phyloP scores from a whole-genome alignment of 2,113 vertebrate species.

The Pterophyllum scalare region DNA sequence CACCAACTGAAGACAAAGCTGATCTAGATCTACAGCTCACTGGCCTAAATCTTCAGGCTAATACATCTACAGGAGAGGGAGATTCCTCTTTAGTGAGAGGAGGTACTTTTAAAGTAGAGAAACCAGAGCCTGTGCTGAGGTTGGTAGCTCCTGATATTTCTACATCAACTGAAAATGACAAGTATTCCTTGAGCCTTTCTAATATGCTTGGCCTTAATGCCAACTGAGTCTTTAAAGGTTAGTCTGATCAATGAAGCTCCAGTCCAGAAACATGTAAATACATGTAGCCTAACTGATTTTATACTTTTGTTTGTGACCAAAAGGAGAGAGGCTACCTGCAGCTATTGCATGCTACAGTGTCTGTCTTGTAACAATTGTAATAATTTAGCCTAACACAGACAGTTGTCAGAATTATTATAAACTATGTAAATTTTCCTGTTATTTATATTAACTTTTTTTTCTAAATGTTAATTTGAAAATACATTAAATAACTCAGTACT shows the following conservation, averaged over 20 bases:
- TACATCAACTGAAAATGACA: slow-evolving; percentile 53
- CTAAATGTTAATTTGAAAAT: slow-evolving; percentile 33
- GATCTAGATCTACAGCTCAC: slow-evolving; percentile 31
- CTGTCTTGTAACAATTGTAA: neutral
- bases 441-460: slow-evolving; percentile 65
- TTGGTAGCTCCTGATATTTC: slow-evolving; percentile 28
- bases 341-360: neutral
- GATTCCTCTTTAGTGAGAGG: slow-evolving; percentile 51
- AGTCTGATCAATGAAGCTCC: neutral
- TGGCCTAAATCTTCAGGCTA: slow-evolving; percentile 1
- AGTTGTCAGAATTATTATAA: slow-evolving; percentile 13
- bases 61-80: slow-evolving; percentile 15
- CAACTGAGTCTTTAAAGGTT: slow-evolving; percentile 30
- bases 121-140: slow-evolving; percentile 45
- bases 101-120: slow-evolving; percentile 76
- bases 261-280: slow-evolving; percentile 52
- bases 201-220: slow-evolving; percentile 79
- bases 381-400: neutral
- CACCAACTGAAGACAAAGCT: slow-evolving; percentile 31
- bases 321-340: neutral
- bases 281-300: slow-evolving; percentile 24
- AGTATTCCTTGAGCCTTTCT: slow-evolving; percentile 70
- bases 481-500: slow-evolving; percentile 27
- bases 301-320: slow-evolving; percentile 5
- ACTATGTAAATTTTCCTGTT: slow-evolving; percentile 60